Evolutionary conservation across 2,113 vertebrate species (phyloP), one percentile per base, ranked within the genome.

Genomic region (Oreochromis niloticus): DNA sequence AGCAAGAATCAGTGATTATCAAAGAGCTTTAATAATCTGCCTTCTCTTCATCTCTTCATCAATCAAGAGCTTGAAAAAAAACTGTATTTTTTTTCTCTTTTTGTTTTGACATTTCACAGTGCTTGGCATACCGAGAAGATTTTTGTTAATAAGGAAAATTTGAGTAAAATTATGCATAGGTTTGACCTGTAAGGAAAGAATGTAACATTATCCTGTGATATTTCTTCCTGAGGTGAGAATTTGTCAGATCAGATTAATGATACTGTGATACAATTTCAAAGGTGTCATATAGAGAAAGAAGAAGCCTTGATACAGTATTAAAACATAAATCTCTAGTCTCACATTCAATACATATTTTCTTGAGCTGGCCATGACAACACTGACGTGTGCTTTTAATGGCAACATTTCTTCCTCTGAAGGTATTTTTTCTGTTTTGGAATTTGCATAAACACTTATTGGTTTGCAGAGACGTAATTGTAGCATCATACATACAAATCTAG

Each of bases 211-310:
- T 19, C 3, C 4, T 78, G 10, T 52, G 16, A 52, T 78, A 13
- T 78, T n/a, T 78, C 10, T 52, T 8, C 46, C 17, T 68, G 41
- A 48, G 41, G 56, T 63, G 73, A 89, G 56, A 71, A 84, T 83
- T 39, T 71, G 80, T 90, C 83, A 87, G 88, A 87, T 82, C 46
- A 83, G n/a, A 78, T 82, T 86, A 85, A 89, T 54, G 71, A 89
- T 16, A 84, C 2, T 6, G 9, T 30, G 63, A 46, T 83, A 55
- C 46, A 32, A 50, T 79, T 88, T 79, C 36, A 66, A 16, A 83
- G 17, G 86, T 85, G 84, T 81, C 73, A 63, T 66, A 71, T 36
- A 30, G 14, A 52, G 57, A 54, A 27, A 56, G 14, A 80, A 30
- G 88, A 63, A 36, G 59, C 27, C 80, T 66, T 80, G 78, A 61